A percentile compares a stretch with the other conserved stretches of the same genome.
These are phyloP conservation scores for Rotaria sp. DNA, from an alignment of 2,888 invertebrate species.

Conservation along the genomic window DNA sequence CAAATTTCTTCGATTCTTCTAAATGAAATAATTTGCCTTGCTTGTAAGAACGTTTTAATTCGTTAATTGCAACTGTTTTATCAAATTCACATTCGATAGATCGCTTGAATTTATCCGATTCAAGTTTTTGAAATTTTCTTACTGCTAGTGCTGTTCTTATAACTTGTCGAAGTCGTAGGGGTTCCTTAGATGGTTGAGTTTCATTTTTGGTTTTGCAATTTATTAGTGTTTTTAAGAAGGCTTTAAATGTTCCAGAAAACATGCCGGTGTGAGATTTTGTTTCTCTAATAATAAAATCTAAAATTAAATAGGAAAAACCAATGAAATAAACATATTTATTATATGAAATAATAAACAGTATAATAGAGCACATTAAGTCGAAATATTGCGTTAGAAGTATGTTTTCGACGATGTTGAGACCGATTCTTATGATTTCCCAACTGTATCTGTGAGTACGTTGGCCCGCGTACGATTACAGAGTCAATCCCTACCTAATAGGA, in stretches of 20 bases:
- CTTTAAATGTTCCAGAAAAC: background rate
- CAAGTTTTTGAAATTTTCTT: background rate
- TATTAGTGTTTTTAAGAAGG: background rate
- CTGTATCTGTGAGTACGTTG: no score
- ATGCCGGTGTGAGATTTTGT: background rate
- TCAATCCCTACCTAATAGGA: no score
- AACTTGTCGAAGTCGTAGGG: background rate
- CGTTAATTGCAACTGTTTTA: slow-evolving; percentile 12
- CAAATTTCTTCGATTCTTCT: background rate
- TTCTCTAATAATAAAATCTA: background rate
- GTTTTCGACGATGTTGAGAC: no score
- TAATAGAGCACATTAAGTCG: no score
- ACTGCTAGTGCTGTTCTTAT: background rate
- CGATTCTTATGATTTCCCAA: no score
- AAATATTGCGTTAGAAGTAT: no score
- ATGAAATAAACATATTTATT: no score
- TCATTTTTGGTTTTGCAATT: background rate
- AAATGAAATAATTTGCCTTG: slow-evolving; percentile 17
- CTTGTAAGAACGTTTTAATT: background rate
- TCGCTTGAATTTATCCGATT: background rate
- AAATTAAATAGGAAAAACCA: no score
- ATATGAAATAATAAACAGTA: no score
- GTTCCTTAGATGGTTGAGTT: background rate
- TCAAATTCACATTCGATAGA: slow-evolving; percentile 12
- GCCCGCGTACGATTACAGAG: no score